Conservation (phyloP, 1,140 invertebrate genomes). For the Lamellibrachia luymesi region DNA sequence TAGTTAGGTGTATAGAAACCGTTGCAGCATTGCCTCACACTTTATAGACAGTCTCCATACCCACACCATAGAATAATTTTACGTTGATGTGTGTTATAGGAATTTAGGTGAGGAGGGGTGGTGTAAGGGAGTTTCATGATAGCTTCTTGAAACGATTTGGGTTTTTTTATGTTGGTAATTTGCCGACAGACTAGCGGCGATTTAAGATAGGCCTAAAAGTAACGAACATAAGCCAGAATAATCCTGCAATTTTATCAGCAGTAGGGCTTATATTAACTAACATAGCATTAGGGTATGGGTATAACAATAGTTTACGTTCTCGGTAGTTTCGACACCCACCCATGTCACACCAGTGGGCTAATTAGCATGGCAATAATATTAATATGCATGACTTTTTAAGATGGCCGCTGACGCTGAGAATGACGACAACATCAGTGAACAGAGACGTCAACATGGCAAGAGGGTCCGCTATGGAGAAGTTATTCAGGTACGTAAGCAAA, state of each 20-base stretch:
- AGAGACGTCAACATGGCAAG: constrained; percentile 31
- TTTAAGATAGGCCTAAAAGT: neutral
- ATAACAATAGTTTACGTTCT: neutral
- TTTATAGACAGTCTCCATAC: too few relatives aligned
- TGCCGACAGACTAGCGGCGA: too few relatives aligned
- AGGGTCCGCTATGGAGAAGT: constrained; percentile 31
- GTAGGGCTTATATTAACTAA: neutral
- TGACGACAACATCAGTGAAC: constrained; percentile 32
- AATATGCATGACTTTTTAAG: constrained; percentile 29
- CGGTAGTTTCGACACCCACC: neutral
- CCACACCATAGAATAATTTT: too few relatives aligned
- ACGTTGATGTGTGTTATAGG: too few relatives aligned
- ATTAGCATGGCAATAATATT: neutral
- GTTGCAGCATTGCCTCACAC: too few relatives aligned
- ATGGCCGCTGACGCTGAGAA: constrained; percentile 36
- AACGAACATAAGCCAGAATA: neutral
- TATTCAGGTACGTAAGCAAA: constrained; percentile 27
- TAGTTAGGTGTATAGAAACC: too few relatives aligned
- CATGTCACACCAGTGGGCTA: neutral
- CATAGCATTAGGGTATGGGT: neutral
- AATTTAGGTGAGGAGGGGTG: too few relatives aligned
- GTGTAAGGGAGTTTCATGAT: too few relatives aligned
- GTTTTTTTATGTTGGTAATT: too few relatives aligned
- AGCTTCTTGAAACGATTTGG: too few relatives aligned
- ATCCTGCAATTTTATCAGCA: neutral